phyloP scores from a whole-genome alignment of 2,113 vertebrate species.

The Oryzias javanicus region DNA sequence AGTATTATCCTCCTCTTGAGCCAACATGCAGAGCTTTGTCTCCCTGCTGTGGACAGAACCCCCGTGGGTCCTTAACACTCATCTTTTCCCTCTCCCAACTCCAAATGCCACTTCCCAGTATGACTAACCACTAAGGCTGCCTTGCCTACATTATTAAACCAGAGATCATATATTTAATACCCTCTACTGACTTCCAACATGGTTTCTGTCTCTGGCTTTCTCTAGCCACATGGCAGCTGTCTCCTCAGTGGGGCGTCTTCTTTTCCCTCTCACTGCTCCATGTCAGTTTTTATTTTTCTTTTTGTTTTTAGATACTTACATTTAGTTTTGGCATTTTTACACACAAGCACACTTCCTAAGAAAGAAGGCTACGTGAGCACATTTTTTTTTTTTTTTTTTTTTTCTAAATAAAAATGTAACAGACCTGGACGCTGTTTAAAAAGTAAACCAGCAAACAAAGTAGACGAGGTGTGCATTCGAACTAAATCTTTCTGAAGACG shows the following conservation, averaged over 20 bases:
- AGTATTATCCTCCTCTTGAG: constrained; percentile 21
- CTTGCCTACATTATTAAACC: constrained; percentile 60
- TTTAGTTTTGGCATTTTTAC: too few species aligned
- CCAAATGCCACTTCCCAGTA: constrained; percentile 57
- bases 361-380: too few species aligned
- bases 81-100: constrained; percentile 26
- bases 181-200: constrained; percentile 10
- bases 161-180: constrained; percentile 35
- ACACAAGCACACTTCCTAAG: too few species aligned
- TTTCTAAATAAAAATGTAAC: too few species aligned
- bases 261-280: constrained; percentile 31
- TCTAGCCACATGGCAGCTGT: constrained; percentile 17
- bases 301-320: constrained; percentile 16
- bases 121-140: constrained; percentile 40
- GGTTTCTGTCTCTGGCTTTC: neutral
- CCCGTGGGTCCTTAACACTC: constrained; percentile 47
- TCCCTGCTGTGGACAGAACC: constrained; percentile 41
- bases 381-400: too few species aligned
- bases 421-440: too few species aligned
- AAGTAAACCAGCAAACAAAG: too few species aligned
- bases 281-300: constrained; percentile 16
- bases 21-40: constrained; percentile 10
- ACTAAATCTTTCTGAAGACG: too few species aligned
- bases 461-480: too few species aligned
- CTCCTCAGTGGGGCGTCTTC: constrained; percentile 38